Percentiles rank a stretch among this genome's conserved stretches.
These are phyloP conservation scores for Brachionus calyciflorus DNA, from an alignment of 1,140 invertebrate species.

Conservation along the genomic window DNA sequence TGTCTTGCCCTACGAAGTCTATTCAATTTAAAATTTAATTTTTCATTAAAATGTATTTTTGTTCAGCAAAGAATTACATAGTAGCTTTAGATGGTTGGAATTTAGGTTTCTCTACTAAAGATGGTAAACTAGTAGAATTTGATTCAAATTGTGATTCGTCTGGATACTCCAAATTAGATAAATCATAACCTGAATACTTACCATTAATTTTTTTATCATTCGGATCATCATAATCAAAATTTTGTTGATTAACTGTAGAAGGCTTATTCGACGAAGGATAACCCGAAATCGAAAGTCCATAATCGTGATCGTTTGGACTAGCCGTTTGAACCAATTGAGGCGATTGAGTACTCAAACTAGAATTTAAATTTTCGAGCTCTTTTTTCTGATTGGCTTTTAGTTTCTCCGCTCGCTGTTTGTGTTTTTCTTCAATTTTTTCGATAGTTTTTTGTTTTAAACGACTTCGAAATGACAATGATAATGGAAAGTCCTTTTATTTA, in stretches of 20 bases:
- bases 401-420: neutral
- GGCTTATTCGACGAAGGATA: slow-evolving; percentile 4
- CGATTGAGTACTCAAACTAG: neutral
- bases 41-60: neutral
- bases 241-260: neutral
- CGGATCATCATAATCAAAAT: neutral
- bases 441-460: slow-evolving; percentile 45
- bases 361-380: slow-evolving; percentile 36
- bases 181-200: slow-evolving; percentile 6
- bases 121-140: neutral
- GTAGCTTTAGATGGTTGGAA: slow-evolving; percentile 42
- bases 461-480: slow-evolving; percentile 25
- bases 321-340: neutral
- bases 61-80: too few relatives aligned
- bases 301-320: too few relatives aligned
- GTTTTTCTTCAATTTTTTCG: slow-evolving; percentile 45
- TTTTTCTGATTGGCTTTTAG: slow-evolving; percentile 30
- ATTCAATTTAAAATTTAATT: neutral
- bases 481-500: neutral
- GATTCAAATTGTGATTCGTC: neutral
- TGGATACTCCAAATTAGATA: neutral
- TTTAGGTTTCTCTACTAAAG: slow-evolving; percentile 34
- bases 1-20: slow-evolving; percentile 9
- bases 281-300: slow-evolving; percentile 35
- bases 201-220: neutral